phyloP scores from a whole-genome alignment of 2,888 invertebrate species.

The Spialia ferax region DNA sequence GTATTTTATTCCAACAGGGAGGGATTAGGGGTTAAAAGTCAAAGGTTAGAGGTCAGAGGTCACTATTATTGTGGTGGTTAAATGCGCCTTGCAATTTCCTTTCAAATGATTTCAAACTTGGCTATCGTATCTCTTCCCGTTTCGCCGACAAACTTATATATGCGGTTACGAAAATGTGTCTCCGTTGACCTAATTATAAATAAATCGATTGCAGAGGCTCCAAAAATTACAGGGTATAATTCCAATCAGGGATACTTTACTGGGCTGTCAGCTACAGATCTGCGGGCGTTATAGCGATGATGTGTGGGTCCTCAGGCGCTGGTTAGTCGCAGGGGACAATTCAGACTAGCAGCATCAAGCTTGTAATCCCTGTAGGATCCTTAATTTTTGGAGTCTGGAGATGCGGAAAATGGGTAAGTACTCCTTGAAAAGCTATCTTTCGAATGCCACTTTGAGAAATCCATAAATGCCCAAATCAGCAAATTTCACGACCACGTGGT shows the following conservation, averaged over 20 bases:
- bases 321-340: background rate
- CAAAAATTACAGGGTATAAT: background rate
- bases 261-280: background rate
- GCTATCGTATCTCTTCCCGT: background rate
- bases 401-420: background rate
- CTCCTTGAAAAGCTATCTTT: background rate
- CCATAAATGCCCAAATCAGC: background rate
- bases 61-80: background rate
- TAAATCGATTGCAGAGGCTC: background rate
- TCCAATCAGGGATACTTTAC: background rate
- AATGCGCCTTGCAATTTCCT: background rate
- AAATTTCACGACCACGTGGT: background rate
- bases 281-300: background rate
- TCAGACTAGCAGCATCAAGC: background rate
- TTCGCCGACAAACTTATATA: background rate
- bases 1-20: too few relatives aligned
- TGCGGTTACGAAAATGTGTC: background rate
- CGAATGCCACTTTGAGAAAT: background rate
- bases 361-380: background rate
- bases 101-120: background rate
- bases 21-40: background rate
- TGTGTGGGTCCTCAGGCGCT: background rate
- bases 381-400: background rate
- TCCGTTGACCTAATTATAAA: background rate
- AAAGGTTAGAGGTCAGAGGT: too few relatives aligned